Evolutionary conservation across 2,888 invertebrate species (phyloP).

Genomic region (Deilephila porcellus): DNA sequence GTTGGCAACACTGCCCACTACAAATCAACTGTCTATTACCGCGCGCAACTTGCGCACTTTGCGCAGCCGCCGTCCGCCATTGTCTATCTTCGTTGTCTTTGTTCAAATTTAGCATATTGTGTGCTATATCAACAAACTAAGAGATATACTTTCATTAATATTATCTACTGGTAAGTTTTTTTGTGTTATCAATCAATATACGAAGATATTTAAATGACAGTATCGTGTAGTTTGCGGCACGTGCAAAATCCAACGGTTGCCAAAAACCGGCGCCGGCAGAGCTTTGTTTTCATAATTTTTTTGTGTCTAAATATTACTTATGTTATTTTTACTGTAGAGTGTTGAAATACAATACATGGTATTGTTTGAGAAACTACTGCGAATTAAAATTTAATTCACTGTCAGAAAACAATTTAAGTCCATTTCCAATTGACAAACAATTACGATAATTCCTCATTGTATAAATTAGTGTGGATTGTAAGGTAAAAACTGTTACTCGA

Average conservation of each 20-base stretch:
- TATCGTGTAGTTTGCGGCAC: constrained; percentile 37
- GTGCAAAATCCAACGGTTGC: constrained; percentile 45
- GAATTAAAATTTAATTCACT: neutral
- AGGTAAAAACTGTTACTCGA: neutral
- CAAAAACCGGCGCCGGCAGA: constrained; percentile 49
- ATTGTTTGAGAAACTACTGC: neutral
- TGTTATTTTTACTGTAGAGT: constrained; percentile 13
- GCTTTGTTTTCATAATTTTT: constrained; percentile 34
- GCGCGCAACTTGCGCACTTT: neutral
- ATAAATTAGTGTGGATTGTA: neutral
- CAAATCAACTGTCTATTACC: neutral
- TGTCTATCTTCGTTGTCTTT: constrained; percentile 18
- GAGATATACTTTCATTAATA: neutral
- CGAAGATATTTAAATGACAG: neutral
- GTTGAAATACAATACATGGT: neutral
- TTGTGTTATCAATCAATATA: too few species aligned
- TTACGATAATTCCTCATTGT: neutral
- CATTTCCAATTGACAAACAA: neutral
- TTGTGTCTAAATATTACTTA: constrained; percentile 22
- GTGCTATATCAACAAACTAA: constrained; percentile 15
- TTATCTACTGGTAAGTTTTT: constrained; percentile 1
- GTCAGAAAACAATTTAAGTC: neutral
- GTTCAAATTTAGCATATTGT: constrained; percentile 2
- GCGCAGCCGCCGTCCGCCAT: constrained; percentile 23
- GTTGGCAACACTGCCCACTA: too few species aligned